Conservation (phyloP, 2,113 vertebrate species). For the Actinemys pallida region DNA sequence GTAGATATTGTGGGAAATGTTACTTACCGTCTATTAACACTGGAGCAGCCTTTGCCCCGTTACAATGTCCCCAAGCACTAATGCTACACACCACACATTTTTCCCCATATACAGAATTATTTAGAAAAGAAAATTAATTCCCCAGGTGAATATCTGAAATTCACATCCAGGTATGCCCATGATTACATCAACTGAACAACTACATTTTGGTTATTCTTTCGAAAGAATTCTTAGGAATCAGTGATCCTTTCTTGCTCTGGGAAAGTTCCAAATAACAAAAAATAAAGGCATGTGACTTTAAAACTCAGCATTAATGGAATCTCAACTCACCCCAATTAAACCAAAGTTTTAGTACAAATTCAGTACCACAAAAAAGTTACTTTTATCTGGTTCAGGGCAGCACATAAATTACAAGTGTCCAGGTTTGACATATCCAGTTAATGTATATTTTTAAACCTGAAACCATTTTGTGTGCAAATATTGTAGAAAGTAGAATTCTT, state of each 20-base stretch:
- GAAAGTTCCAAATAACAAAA: background rate
- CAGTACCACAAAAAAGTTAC: background rate
- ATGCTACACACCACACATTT: no score
- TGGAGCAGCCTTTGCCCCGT: background rate
- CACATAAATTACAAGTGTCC: conserved; percentile 8
- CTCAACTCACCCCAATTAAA: conserved; percentile 14
- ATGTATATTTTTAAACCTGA: conserved; percentile 46
- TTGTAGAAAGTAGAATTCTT: conserved; percentile 57
- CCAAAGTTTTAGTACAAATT: conserved; percentile 32
- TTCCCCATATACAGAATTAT: background rate
- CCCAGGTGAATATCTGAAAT: background rate
- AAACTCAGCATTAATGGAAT: background rate
- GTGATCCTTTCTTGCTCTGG: background rate
- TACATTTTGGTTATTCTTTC: background rate
- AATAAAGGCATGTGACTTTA: background rate
- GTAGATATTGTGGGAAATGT: background rate
- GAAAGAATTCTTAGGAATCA: accelerated
- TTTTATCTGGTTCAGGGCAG: conserved; percentile 41
- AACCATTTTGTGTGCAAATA: conserved; percentile 70
- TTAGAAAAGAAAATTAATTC: background rate
- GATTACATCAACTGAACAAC: background rate
- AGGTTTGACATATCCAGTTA: conserved; percentile 42
- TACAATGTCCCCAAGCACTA: background rate
- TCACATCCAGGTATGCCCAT: background rate
- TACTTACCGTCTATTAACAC: background rate